phyloP scores from a whole-genome alignment of 1,140 invertebrate species.

The Hycleus phaleratus region DNA sequence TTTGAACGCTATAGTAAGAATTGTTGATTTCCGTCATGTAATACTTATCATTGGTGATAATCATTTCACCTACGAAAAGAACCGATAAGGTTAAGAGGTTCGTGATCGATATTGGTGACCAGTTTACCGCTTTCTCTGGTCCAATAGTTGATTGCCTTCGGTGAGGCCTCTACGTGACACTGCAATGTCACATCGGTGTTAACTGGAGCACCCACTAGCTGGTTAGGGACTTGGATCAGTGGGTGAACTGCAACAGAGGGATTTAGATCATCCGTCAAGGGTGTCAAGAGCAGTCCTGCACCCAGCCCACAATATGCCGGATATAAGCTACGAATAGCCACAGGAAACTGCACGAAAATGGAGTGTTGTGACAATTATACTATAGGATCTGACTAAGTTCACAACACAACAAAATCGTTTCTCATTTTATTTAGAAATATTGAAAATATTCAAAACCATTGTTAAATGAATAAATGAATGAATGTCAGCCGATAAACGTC shows the following conservation, averaged over 20 bases:
- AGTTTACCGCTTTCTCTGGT: slow-evolving; percentile 68
- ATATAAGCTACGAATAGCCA: slow-evolving; percentile 20
- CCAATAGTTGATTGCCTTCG: slow-evolving; percentile 84
- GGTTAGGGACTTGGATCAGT: slow-evolving; percentile 74
- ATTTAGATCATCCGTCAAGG: slow-evolving; percentile 18
- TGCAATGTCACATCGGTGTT: slow-evolving; percentile 74
- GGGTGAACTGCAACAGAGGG: slow-evolving; percentile 63
- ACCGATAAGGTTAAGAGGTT: not conserved
- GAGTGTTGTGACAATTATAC: slow-evolving; percentile 20
- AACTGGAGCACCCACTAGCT: slow-evolving; percentile 72
- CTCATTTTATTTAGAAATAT: no score
- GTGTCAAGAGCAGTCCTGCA: slow-evolving; percentile 16
- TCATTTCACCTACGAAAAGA: slow-evolving; percentile 68
- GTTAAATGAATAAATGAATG: no score
- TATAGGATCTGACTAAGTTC: not conserved
- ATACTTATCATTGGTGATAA: slow-evolving; percentile 75
- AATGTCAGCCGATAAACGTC: no score
- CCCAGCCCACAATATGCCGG: slow-evolving; percentile 18
- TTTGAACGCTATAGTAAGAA: slow-evolving; percentile 70
- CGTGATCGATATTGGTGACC: no score
- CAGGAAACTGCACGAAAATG: slow-evolving; percentile 20
- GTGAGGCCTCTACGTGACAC: slow-evolving; percentile 78
- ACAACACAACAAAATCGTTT: not conserved
- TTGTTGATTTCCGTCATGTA: slow-evolving; percentile 63
- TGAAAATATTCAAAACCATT: no score